Base-by-base conservation (phyloP, 1,140 invertebrate species). In the Centruroides vittatus region DNA sequence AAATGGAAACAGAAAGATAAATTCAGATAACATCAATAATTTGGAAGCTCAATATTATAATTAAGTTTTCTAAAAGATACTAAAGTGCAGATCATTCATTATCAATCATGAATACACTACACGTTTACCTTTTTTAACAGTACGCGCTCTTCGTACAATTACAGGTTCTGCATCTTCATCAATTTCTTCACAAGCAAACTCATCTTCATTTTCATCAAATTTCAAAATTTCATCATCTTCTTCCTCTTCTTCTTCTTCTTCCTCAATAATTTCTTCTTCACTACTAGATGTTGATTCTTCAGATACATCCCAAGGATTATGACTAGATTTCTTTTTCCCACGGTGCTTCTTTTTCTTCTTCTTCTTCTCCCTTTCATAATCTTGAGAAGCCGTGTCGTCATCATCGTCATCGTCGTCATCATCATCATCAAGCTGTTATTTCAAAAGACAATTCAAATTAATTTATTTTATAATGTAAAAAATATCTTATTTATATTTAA, bases 61-160 rank as follows among this genome's bases (percentile, higher is more conserved):
- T 23, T 23, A 23, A 23, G 23, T 23, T 23, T 23, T 23, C 23
- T 23, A 23, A 23, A 23, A 23, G 23, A 23, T 23, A 23, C 23
- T 2, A 23, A 54, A 47, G 34, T 1, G 23, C 59, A 60, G 4
- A 58, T 36, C 6, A 58, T 35, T 34, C 0, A 47, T 4, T 11
- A 13, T 47, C 3, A 9, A 5, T 7, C 9, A 50, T n/a, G 11
- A 68, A 66, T n/a, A n/a, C n/a, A n/a, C n/a, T n/a, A n/a, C n/a
- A 23, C 23, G 72, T 72, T 65, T 74, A 80, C 82, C 71, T 82
- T 81, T 60, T 81, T 72, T 75, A 6, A 73, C 81, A 34, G 85
- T 88, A 55, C 86, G 72, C 7, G 85, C 86, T 58, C 83, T 74
- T 69, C 82, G 65, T 9, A 71, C 51, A 41, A 69, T 79, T 49